Base-by-base conservation (phyloP, 2,113 vertebrate species). In the Rhynchopsitta pachyrhyncha region DNA sequence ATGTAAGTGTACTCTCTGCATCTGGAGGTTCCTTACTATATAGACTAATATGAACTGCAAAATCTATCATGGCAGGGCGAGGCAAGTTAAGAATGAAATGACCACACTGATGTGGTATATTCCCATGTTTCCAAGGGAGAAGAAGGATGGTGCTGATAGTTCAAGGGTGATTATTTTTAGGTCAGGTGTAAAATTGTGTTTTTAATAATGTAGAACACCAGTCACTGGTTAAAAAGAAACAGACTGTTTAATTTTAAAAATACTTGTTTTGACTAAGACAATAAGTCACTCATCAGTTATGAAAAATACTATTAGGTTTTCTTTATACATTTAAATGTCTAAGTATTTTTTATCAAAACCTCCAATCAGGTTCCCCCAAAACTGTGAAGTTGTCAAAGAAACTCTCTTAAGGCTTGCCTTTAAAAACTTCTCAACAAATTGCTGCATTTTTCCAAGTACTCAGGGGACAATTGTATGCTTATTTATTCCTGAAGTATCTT, bases 291-390 rank as follows among this genome's bases (percentile, higher is more conserved):
- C 55, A 90, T 47, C 46, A 29, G 52, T 96, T 86, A 94, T 85
- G 93, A 82, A 97, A 96, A 97, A 96, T 91, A 90, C 59, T 79
- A n/a, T 90, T 52, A 75, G 60, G 44, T 83, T 94, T 94, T 74
- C 73, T 70, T 90, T 91, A 82, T 67, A 96, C 89, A 95, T 90
- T 88, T 95, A 81, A 91, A 92, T 73, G 12, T 67, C 20, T 71
- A 92, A n/a, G 23, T 67, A 90, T 76, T 82, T 89, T 70, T 76
- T 93, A 95, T 90, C 57, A 94, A 96, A 97, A 94, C 74, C 74
- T 71, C 75, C 66, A 63, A 49, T 88, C 80, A 63, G 44, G 31
- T 82, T 77, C 66, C 53, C 75, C 49, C 57, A 74, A 84, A 82
- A 81, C 47, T 78, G 66, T 39, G 50, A 82, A 91, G 90, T 10